phyloP scores from a whole-genome alignment of 2,888 invertebrate species.

The Drosophila formosana region DNA sequence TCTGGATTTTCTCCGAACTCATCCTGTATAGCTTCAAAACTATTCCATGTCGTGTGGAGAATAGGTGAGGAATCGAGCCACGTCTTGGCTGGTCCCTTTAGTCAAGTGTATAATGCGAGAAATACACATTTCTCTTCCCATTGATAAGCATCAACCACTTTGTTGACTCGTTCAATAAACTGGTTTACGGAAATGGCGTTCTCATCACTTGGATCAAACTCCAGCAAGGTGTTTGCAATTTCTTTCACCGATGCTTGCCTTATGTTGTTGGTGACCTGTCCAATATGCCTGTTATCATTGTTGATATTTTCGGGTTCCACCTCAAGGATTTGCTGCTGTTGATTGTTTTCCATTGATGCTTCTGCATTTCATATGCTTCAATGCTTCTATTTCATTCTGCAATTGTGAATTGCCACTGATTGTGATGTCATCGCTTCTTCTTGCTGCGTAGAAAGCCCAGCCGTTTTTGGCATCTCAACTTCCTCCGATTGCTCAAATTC shows the following conservation, averaged over 20 bases:
- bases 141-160: conserved; percentile 11
- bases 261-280: background rate
- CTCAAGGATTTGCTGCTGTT: too few species aligned
- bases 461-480: background rate
- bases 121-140: conserved; percentile 19
- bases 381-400: background rate
- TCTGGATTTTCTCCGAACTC: conserved; percentile 10
- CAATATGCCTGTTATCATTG: background rate
- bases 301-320: too few species aligned
- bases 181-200: conserved; percentile 14
- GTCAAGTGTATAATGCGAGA: conserved; percentile 15
- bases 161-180: conserved; percentile 10
- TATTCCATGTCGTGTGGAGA: background rate
- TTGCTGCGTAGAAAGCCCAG: background rate
- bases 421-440: background rate
- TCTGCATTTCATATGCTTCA: background rate
- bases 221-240: conserved; percentile 4
- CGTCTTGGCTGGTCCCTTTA: conserved; percentile 5
- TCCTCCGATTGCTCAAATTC: conserved; percentile 1
- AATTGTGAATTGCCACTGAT: background rate
- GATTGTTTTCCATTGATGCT: too few species aligned
- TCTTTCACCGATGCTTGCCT: conserved; percentile 17
- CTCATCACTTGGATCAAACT: conserved; percentile 5
- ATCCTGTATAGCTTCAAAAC: background rate
- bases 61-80: conserved; percentile 14